Evolutionary conservation across 2,888 invertebrate species (phyloP), one percentile per base, ranked within the genome.

Genomic region (Aspidapion aeneum): DNA sequence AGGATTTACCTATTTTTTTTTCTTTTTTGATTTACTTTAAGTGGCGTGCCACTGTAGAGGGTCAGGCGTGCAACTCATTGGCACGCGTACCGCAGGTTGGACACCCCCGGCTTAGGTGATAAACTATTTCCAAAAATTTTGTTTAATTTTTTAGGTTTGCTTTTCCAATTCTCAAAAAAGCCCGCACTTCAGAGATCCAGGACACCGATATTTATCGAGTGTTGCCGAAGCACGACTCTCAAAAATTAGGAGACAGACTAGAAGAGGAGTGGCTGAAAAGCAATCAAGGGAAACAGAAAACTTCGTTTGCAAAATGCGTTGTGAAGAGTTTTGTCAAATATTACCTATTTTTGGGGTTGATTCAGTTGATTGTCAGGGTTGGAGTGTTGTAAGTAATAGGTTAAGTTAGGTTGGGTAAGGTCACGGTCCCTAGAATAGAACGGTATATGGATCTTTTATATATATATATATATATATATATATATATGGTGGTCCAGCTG

Each of bases 151-250:
- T 21, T 50, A 72, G 72, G 21, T 71, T 68, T 22, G 69, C 66
- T 3, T 60, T 57, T 18, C 60, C 63, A 1, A 57, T 72, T 18
- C 89, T 90, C 72, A 84, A 84, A 76, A 82, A 86, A 64, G 89
- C 90, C 5, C 84, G 84, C 66, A 84, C 80, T 60, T 82, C 85
- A 19, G 87, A 88, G 69, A 83, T 90, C 22, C 84, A 85, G 71
- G 83, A 85, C 55, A 79, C 82, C 35, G 87, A 88, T 71, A 75
- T 88, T 18, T 87, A 84, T 69, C 79, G 82, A 69, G 80, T 84
- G 3, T 54, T 69, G n/a, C 56, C 66, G n/a, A 64, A 69, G 58
- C 65, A 71, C 18, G 61, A 66, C 12, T 69, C 73, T 7, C 63
- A 68, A 64, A 67, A 67, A 16, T 52, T 73, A 18, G 73, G 72